Conservation (phyloP, 2,888 invertebrate species). For the Nemurella pictetii region DNA sequence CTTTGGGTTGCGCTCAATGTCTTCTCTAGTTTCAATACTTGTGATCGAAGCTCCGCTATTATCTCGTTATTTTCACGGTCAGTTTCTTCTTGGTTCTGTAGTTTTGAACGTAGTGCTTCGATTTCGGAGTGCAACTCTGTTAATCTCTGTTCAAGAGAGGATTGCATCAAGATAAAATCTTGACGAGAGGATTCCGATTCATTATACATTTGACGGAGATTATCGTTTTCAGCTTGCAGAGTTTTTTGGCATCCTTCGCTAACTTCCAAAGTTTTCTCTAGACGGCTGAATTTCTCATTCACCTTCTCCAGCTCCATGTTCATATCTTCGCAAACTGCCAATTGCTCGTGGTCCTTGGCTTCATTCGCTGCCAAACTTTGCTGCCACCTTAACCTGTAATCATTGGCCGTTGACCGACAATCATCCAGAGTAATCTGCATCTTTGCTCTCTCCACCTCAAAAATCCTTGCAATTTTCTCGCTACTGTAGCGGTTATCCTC, state of each 20-base stretch:
- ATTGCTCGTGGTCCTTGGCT: constrained; percentile 74
- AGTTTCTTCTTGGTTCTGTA: background rate
- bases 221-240: constrained; percentile 62
- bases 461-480: background rate
- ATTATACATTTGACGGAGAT: constrained; percentile 48
- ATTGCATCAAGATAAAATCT: background rate
- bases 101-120: background rate
- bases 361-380: constrained; percentile 58
- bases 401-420: background rate
- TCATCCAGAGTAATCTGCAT: background rate
- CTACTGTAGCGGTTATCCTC: background rate
- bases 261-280: constrained; percentile 71
- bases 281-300: constrained; percentile 63
- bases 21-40: background rate
- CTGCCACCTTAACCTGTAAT: constrained; percentile 45
- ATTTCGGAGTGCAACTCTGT: background rate
- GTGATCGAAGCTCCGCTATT: background rate
- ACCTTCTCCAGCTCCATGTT: constrained; percentile 68
- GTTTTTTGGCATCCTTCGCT: constrained; percentile 62
- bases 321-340: constrained; percentile 72
- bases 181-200: background rate
- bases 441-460: background rate
- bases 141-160: background rate
- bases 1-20: background rate
- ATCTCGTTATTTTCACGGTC: background rate